A percentile compares a stretch with the other conserved stretches of the same genome.
Evolutionary conservation across 2,797 vertebrate species (phyloP).

Genomic region (Cynodonichthys magdalenae): DNA sequence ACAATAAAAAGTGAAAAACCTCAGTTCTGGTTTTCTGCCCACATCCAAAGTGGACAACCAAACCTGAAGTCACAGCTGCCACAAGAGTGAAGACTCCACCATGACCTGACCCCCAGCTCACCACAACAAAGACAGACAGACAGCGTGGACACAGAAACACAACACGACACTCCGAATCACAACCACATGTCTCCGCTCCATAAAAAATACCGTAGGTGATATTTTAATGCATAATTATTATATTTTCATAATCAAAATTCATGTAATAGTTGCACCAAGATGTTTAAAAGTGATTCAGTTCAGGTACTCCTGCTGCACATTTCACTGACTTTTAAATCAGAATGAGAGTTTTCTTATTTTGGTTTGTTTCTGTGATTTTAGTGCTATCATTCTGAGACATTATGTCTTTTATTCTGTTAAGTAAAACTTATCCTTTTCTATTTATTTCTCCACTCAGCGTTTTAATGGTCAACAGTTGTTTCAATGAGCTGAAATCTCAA

Average conservation of each 20-base stretch:
- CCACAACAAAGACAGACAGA: constrained; percentile 72
- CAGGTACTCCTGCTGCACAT: too few relatives aligned
- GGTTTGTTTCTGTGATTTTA: too few relatives aligned
- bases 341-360: too few relatives aligned
- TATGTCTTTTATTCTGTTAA: too few relatives aligned
- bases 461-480: too few relatives aligned
- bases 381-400: too few relatives aligned
- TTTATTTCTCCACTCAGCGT: too few relatives aligned
- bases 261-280: background rate
- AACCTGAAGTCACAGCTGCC: constrained; percentile 26
- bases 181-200: background rate
- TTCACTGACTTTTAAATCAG: too few relatives aligned
- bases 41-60: constrained; percentile 65
- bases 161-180: background rate
- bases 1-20: constrained; percentile 43
- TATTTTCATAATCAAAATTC: too few relatives aligned
- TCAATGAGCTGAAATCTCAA: too few relatives aligned
- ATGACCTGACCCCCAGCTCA: constrained; percentile 29
- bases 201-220: background rate
- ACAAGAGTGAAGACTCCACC: constrained; percentile 36
- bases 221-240: background rate
- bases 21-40: constrained; percentile 65
- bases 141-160: constrained; percentile 9
- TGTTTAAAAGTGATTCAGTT: background rate
- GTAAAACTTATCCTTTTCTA: too few relatives aligned